Evolutionary conservation across 2,113 vertebrate species (phyloP).

Genomic region (Chiloscyllium plagiosum): DNA sequence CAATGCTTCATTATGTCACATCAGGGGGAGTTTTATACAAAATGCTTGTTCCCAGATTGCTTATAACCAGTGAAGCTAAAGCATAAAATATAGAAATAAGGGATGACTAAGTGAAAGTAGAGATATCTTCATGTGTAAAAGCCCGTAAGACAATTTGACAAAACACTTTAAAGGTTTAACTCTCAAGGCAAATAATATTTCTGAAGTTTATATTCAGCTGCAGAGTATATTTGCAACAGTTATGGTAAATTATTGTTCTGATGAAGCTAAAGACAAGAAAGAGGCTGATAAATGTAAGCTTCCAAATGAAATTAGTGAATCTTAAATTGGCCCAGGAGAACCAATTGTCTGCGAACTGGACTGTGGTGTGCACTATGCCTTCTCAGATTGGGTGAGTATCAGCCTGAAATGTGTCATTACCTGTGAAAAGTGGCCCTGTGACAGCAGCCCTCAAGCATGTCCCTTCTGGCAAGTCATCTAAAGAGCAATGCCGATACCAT

Average conservation of each 20-base stretch:
- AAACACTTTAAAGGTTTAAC: background rate
- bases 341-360: background rate
- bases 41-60: constrained; percentile 5
- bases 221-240: background rate
- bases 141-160: background rate
- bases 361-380: background rate
- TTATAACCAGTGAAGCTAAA: constrained; percentile 14
- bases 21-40: constrained; percentile 9
- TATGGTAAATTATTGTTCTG: background rate
- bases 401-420: background rate
- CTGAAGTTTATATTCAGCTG: background rate
- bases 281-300: constrained; percentile 4
- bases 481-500: background rate
- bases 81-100: background rate
- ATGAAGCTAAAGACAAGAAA: background rate
- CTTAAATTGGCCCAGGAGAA: background rate
- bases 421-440: background rate
- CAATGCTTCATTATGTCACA: constrained; percentile 23
- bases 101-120: background rate
- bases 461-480: background rate
- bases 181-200: background rate
- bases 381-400: background rate
- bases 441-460: constrained; percentile 19
- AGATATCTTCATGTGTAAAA: background rate
- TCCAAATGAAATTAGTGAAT: background rate